Evolutionary conservation across 2,888 invertebrate species (phyloP), one percentile per base, ranked within the genome.

Genomic region (Pteria penguin): DNA sequence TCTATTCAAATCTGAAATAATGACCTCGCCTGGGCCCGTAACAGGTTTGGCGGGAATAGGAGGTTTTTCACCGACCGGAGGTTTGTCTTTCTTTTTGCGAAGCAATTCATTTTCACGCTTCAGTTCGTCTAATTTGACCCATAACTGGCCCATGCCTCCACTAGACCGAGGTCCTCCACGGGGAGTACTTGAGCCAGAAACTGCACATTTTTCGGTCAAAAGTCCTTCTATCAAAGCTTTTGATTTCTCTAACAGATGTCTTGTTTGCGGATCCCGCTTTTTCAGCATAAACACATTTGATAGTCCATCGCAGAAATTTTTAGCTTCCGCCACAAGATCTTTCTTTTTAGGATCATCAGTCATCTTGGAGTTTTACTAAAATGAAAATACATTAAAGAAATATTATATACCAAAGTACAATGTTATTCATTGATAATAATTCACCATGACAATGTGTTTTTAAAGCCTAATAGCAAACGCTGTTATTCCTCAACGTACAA

Each of bases 61-160:
- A 18, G 84, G 78, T 11, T 87, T 84, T 2, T 88, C 83, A 27
- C 76, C 85, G 4, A 80, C 78, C 29, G 80, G 71, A 45, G 18
- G 45, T 33, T 80, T 79, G 2, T 79, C 82, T 8, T 81, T 60
- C 57, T 85, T 81, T 54, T 85, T 72, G 61, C 84, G 83, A 4
- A 89, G 82, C 32, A 87, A 86, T 55, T 88, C 88, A 70, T 89
- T 89, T 75, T 89, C 89, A 8, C 88, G 77, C 69, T 89, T 89
- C 57, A 89, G 75, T 67, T 89, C 89, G 75, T 89, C 89, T 65
- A 89, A 78, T 78, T 89, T 88, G 54, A 89, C 86, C 89, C 89
- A 89, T 18, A 89, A 82, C 66, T 89, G 89, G 0, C 89, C 89
- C 88, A 89, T 89, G 26, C 86, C 81, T n/a, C 86, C 86, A 52